A percentile compares a stretch with the other conserved stretches of the same genome.
These are phyloP conservation scores for Cydia strobilella DNA, from an alignment of 1,140 invertebrate species.

Conservation along the genomic window DNA sequence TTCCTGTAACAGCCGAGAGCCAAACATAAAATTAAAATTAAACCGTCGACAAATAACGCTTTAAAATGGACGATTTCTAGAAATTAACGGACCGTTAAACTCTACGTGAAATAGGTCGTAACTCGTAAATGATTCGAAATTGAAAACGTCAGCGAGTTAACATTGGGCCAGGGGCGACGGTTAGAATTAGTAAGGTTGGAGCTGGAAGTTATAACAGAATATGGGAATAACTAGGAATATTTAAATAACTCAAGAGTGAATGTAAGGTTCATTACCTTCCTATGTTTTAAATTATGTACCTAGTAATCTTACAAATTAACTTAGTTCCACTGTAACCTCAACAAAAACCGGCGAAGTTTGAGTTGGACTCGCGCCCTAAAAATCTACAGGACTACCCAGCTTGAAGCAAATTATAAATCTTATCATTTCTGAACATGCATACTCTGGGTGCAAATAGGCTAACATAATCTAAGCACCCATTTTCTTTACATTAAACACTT, in stretches of 20 bases:
- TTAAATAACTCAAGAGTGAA: not conserved
- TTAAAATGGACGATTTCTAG: not conserved
- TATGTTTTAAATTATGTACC: too few relatives aligned
- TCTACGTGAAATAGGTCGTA: not conserved
- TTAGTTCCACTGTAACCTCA: too few relatives aligned
- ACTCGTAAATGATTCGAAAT: slow-evolving; percentile 21
- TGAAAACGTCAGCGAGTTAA: slow-evolving; percentile 20
- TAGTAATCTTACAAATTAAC: too few relatives aligned
- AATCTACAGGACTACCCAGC: too few relatives aligned
- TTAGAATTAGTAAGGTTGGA: not conserved
- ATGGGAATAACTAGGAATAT: not conserved
- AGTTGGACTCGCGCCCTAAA: too few relatives aligned
- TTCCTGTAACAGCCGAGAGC: not conserved
- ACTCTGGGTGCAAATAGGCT: too few relatives aligned
- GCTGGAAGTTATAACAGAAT: not conserved
- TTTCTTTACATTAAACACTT: too few relatives aligned
- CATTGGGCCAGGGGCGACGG: not conserved
- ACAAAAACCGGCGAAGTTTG: too few relatives aligned
- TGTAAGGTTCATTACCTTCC: too few relatives aligned
- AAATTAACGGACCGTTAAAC: slow-evolving; percentile 15
- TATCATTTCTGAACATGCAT: too few relatives aligned
- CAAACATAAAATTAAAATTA: slow-evolving; percentile 1
- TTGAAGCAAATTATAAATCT: too few relatives aligned
- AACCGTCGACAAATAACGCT: not conserved
- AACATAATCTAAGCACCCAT: too few relatives aligned